Base-by-base conservation (phyloP, 1,140 invertebrate genomes). In the Ctenoplectra terminalis region DNA sequence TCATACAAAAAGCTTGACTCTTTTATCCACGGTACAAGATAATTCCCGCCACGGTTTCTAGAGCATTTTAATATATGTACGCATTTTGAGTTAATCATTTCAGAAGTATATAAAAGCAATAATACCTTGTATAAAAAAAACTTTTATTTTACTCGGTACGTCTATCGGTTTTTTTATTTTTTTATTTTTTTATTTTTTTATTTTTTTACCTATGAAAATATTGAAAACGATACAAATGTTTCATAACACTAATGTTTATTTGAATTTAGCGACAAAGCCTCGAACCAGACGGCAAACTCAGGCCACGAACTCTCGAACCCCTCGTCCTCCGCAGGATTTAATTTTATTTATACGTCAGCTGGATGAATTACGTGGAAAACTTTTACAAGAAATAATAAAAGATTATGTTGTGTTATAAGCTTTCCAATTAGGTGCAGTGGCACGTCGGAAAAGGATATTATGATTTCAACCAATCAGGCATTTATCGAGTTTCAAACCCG, bases 401-500 rank as follows among this genome's bases (percentile, higher is more conserved):
- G 43, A 66, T 78, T 56, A 56, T 34, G 15, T 9, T 26, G 48
- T 54, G 37, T 79, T 56, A 52, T 67, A 78, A 85, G 37, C 52
- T 84, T 74, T n/a, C 20, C 26, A 61, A 73, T 74, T 71, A 56
- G 31, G 23, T 34, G 52, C 81, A 88, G 56, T 63, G 34, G 31
- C n/a, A 60, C 2, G 69, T 56, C 40, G 9, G 29, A 54, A 63
- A 52, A 46, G 17, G 20, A n/a, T 37, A 75, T 83, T 52, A 72
- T n/a, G 8, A 15, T 82, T 87, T 94, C 92, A 93, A 94, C 94
- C 94, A 95, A 95, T 95, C 92, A 94, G 93, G 92, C 85, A 89
- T 91, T 91, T 93, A 93, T 94, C 91, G 95, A 94, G 95, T 94
- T 93, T 94, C 94, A 95, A 95, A 95, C 94, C 92, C 95, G 96